Conservation (phyloP, 2,888 invertebrate species). For the Exephanes ischioxanthus region DNA sequence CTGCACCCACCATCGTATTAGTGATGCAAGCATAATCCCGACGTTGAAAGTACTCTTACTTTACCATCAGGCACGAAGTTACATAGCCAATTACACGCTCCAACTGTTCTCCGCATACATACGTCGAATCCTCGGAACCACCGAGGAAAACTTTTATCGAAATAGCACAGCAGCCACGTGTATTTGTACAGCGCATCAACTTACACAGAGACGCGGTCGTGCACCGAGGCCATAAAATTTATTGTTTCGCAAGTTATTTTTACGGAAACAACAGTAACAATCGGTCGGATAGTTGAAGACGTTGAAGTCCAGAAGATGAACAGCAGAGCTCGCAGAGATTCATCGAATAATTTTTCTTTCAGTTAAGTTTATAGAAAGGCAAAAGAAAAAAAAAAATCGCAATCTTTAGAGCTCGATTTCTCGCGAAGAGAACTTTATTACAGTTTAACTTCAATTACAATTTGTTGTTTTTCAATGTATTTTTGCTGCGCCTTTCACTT, state of each 20-base stretch:
- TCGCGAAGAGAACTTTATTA: too few species aligned
- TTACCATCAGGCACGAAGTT: slow-evolving; percentile 52
- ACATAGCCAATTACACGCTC: slow-evolving; percentile 62
- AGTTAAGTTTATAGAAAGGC: neutral
- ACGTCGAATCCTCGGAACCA: slow-evolving; percentile 24
- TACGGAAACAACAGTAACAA: neutral
- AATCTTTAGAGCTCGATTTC: too few species aligned
- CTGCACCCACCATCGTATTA: slow-evolving; percentile 63
- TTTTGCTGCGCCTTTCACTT: neutral
- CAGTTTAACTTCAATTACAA: too few species aligned
- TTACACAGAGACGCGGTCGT: neutral
- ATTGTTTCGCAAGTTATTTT: neutral
- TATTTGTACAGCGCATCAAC: neutral
- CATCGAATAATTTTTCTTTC: neutral
- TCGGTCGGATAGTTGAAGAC: neutral
- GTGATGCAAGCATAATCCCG: slow-evolving; percentile 62
- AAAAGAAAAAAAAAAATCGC: neutral
- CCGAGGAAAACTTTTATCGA: slow-evolving; percentile 31
- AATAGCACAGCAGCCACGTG: slow-evolving; percentile 23
- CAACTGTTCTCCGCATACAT: slow-evolving; percentile 59
- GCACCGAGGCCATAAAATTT: neutral
- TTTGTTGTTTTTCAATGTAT: too few species aligned
- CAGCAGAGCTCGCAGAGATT: neutral
- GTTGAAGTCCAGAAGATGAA: neutral
- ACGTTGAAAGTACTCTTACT: slow-evolving; percentile 70